Conservation (phyloP, 2,797 vertebrate species). For the Anguilla megastoma region DNA sequence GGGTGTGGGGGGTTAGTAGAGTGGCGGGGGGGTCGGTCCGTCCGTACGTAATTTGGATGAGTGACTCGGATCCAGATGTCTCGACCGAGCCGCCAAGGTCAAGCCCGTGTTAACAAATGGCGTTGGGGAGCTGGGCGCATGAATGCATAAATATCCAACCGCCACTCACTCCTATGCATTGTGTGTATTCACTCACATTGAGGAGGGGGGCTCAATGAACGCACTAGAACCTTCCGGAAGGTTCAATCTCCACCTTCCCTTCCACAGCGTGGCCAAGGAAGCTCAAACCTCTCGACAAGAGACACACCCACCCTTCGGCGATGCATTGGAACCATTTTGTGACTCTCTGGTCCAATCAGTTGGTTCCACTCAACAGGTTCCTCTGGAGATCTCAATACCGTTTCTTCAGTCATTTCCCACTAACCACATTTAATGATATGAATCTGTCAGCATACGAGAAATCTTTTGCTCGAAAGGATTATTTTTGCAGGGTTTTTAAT, state of each 20-base stretch:
- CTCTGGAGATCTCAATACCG: slow-evolving; percentile 45
- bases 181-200: not conserved
- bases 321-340: slow-evolving; percentile 34
- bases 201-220: not conserved
- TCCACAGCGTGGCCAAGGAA: not conserved
- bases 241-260: not conserved
- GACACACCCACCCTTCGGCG: slow-evolving; percentile 44
- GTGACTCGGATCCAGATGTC: slow-evolving; percentile 50
- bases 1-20: not conserved
- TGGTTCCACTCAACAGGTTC: slow-evolving; percentile 47
- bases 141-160: not conserved
- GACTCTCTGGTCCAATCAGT: slow-evolving; percentile 47
- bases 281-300: slow-evolving; percentile 27
- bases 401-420: slow-evolving; percentile 35
- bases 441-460: slow-evolving; percentile 30
- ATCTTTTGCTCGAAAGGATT: slow-evolving; percentile 34
- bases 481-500: slow-evolving; percentile 19
- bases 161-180: not conserved
- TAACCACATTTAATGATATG: slow-evolving; percentile 25
- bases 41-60: slow-evolving; percentile 41
- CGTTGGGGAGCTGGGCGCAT: slow-evolving; percentile 1
- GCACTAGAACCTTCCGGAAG: not conserved
- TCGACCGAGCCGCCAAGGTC: slow-evolving; percentile 40
- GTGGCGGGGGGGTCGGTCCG: slow-evolving; percentile 24
- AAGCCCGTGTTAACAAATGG: slow-evolving; percentile 25